These are phyloP conservation scores for Pseudomyrmex cubaensis DNA, from an alignment of 1,140 invertebrate genomes.

Conservation along the genomic window DNA sequence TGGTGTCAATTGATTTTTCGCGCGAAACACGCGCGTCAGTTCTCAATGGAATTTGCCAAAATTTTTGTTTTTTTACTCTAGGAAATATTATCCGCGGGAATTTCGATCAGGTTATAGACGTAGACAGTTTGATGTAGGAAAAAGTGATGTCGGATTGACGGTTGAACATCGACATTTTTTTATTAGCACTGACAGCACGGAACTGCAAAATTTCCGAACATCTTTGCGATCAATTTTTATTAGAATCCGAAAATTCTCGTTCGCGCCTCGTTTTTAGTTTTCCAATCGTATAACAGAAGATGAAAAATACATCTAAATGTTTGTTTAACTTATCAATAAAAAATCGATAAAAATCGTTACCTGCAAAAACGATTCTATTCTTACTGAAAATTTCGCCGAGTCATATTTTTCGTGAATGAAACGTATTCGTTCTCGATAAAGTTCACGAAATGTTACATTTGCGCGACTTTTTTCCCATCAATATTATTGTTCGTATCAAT, in stretches of 20 bases:
- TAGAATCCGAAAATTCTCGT: conserved; percentile 12
- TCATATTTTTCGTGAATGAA: conserved; percentile 44
- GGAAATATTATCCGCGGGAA: conserved; percentile 48
- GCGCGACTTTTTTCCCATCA: conserved; percentile 63
- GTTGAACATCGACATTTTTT: conserved; percentile 52
- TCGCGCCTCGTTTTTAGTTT: background rate
- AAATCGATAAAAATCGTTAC: background rate
- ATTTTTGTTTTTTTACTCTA: conserved; percentile 51
- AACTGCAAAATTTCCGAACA: conserved; percentile 34
- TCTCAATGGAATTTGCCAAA: conserved; percentile 42
- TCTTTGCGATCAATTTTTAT: conserved; percentile 13
- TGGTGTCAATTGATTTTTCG: conserved; percentile 54
- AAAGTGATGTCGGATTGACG: conserved; percentile 42
- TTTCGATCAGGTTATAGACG: conserved; percentile 64
- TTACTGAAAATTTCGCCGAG: conserved; percentile 42
- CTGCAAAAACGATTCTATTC: conserved; percentile 37
- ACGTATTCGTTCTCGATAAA: conserved; percentile 43
- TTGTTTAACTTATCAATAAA: background rate
- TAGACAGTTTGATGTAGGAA: conserved; percentile 63
- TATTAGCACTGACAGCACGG: conserved; percentile 33
- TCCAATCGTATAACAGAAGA: background rate
- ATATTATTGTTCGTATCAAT: conserved; percentile 51
- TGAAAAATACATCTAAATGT: background rate
- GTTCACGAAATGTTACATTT: conserved; percentile 52
- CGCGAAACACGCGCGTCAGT: conserved; percentile 40